Evolutionary conservation across 2,797 vertebrate species (phyloP).

Genomic region (Phataginus tricuspis): DNA sequence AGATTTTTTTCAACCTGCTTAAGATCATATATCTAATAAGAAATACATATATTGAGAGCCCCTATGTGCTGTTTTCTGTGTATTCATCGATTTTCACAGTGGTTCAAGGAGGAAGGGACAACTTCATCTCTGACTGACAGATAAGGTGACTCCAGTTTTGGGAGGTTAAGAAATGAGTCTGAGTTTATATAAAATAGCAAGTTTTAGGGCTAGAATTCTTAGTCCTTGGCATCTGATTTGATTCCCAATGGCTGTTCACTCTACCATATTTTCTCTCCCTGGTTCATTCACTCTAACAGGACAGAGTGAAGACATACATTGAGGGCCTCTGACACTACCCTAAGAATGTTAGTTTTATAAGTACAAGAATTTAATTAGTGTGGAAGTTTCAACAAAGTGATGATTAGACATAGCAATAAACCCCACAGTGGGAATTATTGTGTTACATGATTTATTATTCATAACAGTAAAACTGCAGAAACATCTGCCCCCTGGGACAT

Average conservation of each 20-base stretch:
- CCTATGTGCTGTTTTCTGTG: background rate
- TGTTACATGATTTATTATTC: background rate
- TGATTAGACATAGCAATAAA: background rate
- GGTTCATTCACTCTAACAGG: background rate
- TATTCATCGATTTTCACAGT: background rate
- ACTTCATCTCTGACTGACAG: background rate
- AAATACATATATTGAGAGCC: background rate
- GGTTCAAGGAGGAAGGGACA: background rate
- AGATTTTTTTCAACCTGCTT: background rate
- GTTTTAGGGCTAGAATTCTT: background rate
- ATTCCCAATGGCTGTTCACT: no score
- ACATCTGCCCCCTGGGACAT: background rate
- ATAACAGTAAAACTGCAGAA: background rate
- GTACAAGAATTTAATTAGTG: background rate
- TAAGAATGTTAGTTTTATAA: background rate
- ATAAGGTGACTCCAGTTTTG: background rate
- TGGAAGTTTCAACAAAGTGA: background rate
- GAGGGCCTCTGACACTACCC: background rate
- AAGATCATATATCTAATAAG: background rate
- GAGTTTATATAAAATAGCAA: background rate
- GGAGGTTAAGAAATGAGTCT: background rate
- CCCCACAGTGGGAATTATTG: background rate
- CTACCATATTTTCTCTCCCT: background rate
- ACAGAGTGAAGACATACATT: no score
- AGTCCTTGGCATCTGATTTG: background rate